phyloP scores from a whole-genome alignment of 2,797 vertebrate genomes.

The Paedocypris micromegethes region DNA sequence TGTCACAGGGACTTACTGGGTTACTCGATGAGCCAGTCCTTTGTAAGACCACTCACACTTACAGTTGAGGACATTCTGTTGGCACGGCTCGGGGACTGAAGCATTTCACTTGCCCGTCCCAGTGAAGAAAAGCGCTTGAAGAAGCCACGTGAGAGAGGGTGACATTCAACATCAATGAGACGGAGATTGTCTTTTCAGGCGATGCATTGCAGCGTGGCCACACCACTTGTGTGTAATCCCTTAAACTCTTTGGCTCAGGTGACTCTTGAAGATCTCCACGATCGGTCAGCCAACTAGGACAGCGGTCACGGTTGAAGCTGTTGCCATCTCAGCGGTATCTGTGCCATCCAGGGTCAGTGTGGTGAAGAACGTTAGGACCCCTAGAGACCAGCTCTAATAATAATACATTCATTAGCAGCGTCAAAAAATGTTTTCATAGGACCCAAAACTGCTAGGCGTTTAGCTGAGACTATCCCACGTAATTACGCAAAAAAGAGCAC shows the following conservation, averaged over 20 bases:
- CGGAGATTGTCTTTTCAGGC: slow-evolving; percentile 49
- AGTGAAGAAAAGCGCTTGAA: slow-evolving; percentile 25
- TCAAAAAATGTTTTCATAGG: too few relatives aligned
- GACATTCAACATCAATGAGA: slow-evolving; percentile 59
- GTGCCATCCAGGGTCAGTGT: background rate
- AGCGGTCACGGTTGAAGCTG: background rate
- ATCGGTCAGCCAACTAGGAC: slow-evolving; percentile 8
- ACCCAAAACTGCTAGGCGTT: too few relatives aligned
- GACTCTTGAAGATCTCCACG: slow-evolving; percentile 29
- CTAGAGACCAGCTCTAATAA: too few relatives aligned
- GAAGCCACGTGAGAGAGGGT: slow-evolving; percentile 45
- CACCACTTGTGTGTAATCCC: slow-evolving; percentile 38
- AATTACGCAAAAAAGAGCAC: too few relatives aligned
- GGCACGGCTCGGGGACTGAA: slow-evolving; percentile 57
- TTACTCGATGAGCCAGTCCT: slow-evolving; percentile 55
- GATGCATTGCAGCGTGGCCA: slow-evolving; percentile 20
- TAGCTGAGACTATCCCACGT: too few relatives aligned
- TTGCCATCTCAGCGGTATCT: background rate
- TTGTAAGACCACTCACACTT: slow-evolving; percentile 49
- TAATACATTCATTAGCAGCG: too few relatives aligned
- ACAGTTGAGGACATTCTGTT: slow-evolving; percentile 49
- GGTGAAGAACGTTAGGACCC: background rate
- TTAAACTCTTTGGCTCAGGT: slow-evolving; percentile 38
- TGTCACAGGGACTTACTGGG: slow-evolving; percentile 57
- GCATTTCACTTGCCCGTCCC: slow-evolving; percentile 60